Conservation (phyloP, 2,797 vertebrate species). For the Malacoctenus gilli region DNA sequence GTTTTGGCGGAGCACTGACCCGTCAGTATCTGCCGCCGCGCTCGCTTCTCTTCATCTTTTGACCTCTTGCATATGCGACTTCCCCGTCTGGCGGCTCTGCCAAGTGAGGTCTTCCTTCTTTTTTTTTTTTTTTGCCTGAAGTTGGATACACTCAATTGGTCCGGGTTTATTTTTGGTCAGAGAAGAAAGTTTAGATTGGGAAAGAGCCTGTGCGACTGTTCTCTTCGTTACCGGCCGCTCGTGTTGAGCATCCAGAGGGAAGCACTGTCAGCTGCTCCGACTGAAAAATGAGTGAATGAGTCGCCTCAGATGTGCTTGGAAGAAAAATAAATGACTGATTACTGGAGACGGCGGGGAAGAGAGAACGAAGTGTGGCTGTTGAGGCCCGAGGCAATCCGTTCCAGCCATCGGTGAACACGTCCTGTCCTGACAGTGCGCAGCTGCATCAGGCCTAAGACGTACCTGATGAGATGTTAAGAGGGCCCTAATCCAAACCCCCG, state of each 20-base stretch:
- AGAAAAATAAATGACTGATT: conserved; percentile 53
- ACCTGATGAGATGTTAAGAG: conserved; percentile 63
- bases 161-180: conserved; percentile 64
- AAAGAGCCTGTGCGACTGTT: conserved; percentile 55
- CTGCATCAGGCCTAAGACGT: conserved; percentile 38
- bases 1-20: conserved; percentile 65
- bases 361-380: conserved; percentile 27
- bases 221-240: conserved; percentile 38
- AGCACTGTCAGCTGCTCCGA: conserved; percentile 54
- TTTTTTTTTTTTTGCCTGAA: conserved; percentile 15
- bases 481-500: conserved; percentile 40
- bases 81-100: conserved; percentile 40
- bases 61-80: conserved; percentile 54
- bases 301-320: conserved; percentile 42
- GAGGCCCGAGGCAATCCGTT: conserved; percentile 17
- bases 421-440: conserved; percentile 51
- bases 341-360: conserved; percentile 13
- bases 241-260: conserved; percentile 50
- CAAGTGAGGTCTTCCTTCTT: conserved; percentile 58
- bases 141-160: conserved; percentile 58
- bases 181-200: conserved; percentile 59
- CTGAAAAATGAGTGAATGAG: conserved; percentile 45
- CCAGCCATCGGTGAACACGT: conserved; percentile 20
- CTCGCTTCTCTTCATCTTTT: conserved; percentile 58
- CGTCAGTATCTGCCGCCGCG: conserved; percentile 37